A percentile compares a stretch with the other conserved stretches of the same genome.
phyloP scores from a whole-genome alignment of 2,888 invertebrate species.

The Nemotelus nigrinus region DNA sequence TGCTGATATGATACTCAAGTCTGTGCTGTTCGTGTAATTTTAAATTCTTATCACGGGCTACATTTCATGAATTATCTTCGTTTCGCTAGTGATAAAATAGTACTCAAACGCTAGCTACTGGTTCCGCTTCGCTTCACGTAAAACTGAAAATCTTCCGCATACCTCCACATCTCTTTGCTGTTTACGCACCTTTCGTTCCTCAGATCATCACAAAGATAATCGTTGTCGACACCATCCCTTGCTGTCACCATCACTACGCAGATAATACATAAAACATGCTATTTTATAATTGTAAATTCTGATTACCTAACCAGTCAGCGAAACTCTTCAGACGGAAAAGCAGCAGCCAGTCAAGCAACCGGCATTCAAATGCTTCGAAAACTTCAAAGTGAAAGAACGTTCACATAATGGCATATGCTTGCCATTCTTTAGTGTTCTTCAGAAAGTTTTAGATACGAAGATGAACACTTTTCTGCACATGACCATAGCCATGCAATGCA shows the following conservation, averaged over 20 bases:
- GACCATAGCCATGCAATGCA: too few species aligned
- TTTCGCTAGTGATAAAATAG: too few species aligned
- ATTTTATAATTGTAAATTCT: constrained; percentile 15
- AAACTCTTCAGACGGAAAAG: too few species aligned
- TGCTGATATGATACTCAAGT: too few species aligned
- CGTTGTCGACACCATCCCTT: background rate
- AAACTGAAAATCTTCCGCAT: background rate
- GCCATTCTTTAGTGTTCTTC: constrained; percentile 14
- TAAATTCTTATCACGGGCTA: too few species aligned
- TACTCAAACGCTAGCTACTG: too few species aligned
- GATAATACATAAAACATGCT: constrained; percentile 3
- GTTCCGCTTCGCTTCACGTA: background rate
- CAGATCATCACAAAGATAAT: too few species aligned
- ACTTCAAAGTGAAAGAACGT: constrained; percentile 26
- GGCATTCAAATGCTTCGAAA: constrained; percentile 18
- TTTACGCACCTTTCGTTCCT: too few species aligned
- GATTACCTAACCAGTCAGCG: too few species aligned
- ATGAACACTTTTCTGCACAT: background rate
- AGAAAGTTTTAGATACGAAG: constrained; percentile 13
- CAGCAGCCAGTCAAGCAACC: background rate
- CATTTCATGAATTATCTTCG: too few species aligned
- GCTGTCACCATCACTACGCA: background rate
- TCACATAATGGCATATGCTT: constrained; percentile 9
- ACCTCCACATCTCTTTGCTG: too few species aligned
- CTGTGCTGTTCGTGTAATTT: too few species aligned